Conservation (phyloP, 1,140 invertebrate genomes). For the Diorhabda carinulata region DNA sequence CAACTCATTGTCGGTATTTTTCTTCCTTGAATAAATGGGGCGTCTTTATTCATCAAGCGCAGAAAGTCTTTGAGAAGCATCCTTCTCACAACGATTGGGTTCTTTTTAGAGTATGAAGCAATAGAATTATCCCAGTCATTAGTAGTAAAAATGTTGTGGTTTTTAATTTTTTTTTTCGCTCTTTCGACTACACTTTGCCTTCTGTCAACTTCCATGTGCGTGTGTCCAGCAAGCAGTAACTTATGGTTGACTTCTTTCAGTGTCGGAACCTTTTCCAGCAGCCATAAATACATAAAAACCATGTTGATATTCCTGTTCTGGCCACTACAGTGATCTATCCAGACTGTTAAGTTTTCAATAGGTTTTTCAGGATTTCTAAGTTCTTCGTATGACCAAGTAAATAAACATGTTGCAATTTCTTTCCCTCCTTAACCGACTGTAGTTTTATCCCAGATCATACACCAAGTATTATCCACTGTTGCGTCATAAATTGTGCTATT, state of each 20-base stretch:
- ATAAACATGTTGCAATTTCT: no score
- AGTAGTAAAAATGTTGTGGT: conserved; percentile 6
- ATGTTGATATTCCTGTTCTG: conserved; percentile 19
- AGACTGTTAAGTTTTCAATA: conserved; percentile 12
- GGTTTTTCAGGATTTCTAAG: no score
- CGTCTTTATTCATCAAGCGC: neutral
- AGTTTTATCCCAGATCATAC: no score
- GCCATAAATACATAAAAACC: conserved; percentile 15
- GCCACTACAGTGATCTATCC: conserved; percentile 15
- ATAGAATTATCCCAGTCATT: conserved; percentile 13
- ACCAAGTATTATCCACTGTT: no score
- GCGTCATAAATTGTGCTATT: no score
- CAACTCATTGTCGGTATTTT: neutral
- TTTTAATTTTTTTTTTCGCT: conserved; percentile 11
- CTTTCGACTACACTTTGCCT: conserved; percentile 14
- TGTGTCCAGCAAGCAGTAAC: conserved; percentile 16
- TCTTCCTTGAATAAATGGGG: neutral
- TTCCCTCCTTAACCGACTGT: no score
- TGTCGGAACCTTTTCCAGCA: conserved; percentile 3
- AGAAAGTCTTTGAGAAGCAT: conserved; percentile 9
- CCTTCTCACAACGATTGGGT: conserved; percentile 1
- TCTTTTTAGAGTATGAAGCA: neutral
- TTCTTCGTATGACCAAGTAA: no score
- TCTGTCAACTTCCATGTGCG: conserved; percentile 16
- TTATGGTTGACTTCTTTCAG: conserved; percentile 11